Percentiles rank a stretch among this genome's conserved stretches.
Conservation (phyloP, 2,888 invertebrate species). For the Saturnia japonica region DNA sequence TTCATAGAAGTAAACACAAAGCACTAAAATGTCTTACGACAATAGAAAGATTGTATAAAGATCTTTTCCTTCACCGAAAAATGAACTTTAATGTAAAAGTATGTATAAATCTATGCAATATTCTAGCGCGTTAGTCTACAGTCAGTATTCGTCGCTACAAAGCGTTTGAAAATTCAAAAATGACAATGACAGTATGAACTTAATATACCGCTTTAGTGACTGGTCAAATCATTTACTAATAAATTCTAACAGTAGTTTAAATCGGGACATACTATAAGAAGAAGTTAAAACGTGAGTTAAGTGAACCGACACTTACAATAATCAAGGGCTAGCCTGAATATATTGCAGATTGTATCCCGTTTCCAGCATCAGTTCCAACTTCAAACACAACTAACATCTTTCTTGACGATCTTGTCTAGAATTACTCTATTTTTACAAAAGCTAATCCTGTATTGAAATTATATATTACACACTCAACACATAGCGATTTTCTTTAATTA, state of each 20-base stretch:
- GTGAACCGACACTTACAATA: neutral
- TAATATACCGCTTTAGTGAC: neutral
- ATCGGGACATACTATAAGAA: neutral
- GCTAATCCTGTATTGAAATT: neutral
- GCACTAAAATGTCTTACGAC: too few species aligned
- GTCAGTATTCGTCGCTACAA: too few species aligned
- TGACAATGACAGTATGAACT: too few species aligned
- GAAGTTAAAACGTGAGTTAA: neutral
- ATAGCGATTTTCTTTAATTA: neutral
- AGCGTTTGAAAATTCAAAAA: too few species aligned
- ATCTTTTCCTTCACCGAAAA: too few species aligned
- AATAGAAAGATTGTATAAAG: too few species aligned
- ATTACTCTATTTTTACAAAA: neutral
- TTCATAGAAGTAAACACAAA: too few species aligned
- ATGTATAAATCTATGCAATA: too few species aligned
- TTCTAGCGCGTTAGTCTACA: too few species aligned
- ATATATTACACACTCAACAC: neutral
- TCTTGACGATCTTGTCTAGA: neutral
- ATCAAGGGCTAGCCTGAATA: neutral
- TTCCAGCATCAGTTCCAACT: neutral
- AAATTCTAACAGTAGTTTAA: neutral
- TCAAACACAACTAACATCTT: neutral
- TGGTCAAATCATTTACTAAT: neutral
- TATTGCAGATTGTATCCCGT: neutral
- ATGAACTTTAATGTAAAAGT: too few species aligned